A percentile compares a stretch with the other conserved stretches of the same genome.
These are phyloP conservation scores for Puntigrus tetrazona DNA, from an alignment of 2,113 vertebrate genomes.

Conservation along the genomic window DNA sequence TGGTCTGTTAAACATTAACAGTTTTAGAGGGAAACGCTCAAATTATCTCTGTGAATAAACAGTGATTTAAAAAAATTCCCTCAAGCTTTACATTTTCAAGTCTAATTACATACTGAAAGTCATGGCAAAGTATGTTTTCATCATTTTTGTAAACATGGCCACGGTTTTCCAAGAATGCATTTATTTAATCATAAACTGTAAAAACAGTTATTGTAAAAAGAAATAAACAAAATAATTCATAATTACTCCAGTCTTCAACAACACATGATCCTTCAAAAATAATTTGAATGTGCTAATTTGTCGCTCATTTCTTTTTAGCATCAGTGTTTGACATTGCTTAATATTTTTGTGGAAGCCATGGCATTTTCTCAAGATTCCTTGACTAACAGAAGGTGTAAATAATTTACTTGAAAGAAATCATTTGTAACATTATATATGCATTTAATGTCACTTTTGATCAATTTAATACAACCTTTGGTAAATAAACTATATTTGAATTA, in stretches of 20 bases:
- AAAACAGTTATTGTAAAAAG: no score
- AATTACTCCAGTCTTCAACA: background rate
- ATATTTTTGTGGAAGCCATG: background rate
- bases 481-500: background rate
- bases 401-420: background rate
- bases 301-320: background rate
- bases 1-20: constrained; percentile 31
- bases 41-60: constrained; percentile 28
- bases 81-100: background rate
- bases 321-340: no score
- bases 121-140: no score
- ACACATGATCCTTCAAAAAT: background rate
- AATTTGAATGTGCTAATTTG: background rate
- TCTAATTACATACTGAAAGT: background rate
- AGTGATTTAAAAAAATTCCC: background rate
- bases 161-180: no score
- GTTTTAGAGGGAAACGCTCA: constrained; percentile 14
- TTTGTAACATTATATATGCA: background rate
- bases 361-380: background rate
- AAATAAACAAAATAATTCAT: no score
- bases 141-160: no score
- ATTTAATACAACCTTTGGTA: background rate
- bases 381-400: background rate
- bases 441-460: background rate
- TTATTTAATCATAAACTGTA: no score